These are phyloP conservation scores for Sisyra terminalis DNA, from an alignment of 2,888 invertebrate genomes.

Conservation along the genomic window DNA sequence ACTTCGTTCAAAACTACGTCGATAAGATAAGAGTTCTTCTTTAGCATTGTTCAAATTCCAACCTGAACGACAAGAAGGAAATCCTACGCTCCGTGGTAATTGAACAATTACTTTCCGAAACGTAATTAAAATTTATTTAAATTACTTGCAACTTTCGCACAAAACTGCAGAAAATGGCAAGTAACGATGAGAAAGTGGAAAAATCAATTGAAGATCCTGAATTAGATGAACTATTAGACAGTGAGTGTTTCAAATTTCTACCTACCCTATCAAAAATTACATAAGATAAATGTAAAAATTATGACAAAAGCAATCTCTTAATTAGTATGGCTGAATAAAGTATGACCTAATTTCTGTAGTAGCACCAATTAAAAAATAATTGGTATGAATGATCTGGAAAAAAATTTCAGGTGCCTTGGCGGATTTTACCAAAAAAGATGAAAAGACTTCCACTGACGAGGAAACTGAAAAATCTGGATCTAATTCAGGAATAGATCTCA, in stretches of 20 bases:
- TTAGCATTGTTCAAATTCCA: too few relatives aligned
- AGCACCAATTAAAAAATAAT: too few relatives aligned
- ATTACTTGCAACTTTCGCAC: neutral
- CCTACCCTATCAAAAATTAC: conserved; percentile 48
- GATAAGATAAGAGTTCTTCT: too few relatives aligned
- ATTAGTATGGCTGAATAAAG: too few relatives aligned
- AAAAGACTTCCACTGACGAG: conserved; percentile 12
- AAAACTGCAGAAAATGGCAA: neutral
- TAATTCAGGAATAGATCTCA: conserved; percentile 12
- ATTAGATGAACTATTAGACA: conserved; percentile 56
- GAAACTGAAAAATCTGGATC: conserved; percentile 12
- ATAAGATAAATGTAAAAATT: conserved; percentile 18
- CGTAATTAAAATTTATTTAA: neutral
- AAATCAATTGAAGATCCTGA: conserved; percentile 39
- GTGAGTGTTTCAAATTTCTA: conserved; percentile 35
- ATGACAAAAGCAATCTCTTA: conserved; percentile 13
- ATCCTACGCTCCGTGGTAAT: too few relatives aligned
- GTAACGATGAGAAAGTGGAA: conserved; percentile 10
- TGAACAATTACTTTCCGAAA: conserved; percentile 2
- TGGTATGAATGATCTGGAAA: neutral
- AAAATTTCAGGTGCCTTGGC: conserved; percentile 40
- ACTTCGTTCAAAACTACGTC: too few relatives aligned
- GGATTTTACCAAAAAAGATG: conserved; percentile 33
- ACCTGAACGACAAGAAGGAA: too few relatives aligned
- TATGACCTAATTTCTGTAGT: too few relatives aligned